A percentile compares a stretch with the other conserved stretches of the same genome.
Conservation (phyloP, 2,113 vertebrate species). For the Psammodynastes pulverulentus region DNA sequence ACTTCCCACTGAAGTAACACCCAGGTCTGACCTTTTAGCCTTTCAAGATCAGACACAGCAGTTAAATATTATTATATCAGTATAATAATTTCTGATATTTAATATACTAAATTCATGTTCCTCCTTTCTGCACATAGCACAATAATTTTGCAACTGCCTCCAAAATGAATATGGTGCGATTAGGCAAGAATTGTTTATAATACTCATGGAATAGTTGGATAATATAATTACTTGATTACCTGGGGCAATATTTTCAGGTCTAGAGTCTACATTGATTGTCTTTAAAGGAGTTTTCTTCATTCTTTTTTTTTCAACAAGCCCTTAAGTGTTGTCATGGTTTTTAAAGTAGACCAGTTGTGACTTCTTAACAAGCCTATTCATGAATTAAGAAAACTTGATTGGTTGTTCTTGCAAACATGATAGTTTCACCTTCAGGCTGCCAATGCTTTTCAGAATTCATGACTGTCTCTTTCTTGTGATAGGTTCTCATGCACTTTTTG, state of each 20-base stretch:
- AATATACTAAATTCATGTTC: not conserved
- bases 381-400: not conserved
- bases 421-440: not conserved
- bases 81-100: not conserved
- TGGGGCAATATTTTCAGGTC: not conserved
- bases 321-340: not conserved
- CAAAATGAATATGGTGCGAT: not conserved
- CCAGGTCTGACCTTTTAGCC: not conserved
- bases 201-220: not conserved
- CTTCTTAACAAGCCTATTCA: not conserved
- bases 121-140: not conserved
- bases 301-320: not conserved
- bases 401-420: not conserved
- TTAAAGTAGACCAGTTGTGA: not conserved
- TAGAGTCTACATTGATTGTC: not conserved
- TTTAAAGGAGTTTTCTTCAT: not conserved
- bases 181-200: not conserved
- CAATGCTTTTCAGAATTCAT: not conserved
- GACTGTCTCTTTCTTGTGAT: not conserved
- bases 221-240: not conserved
- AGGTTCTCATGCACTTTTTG: not conserved
- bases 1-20: not conserved
- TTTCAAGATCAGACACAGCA: not conserved
- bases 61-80: not conserved
- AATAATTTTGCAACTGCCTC: not conserved